Base-by-base conservation (phyloP, 2,113 vertebrate species). In the Pristiophorus japonicus region DNA sequence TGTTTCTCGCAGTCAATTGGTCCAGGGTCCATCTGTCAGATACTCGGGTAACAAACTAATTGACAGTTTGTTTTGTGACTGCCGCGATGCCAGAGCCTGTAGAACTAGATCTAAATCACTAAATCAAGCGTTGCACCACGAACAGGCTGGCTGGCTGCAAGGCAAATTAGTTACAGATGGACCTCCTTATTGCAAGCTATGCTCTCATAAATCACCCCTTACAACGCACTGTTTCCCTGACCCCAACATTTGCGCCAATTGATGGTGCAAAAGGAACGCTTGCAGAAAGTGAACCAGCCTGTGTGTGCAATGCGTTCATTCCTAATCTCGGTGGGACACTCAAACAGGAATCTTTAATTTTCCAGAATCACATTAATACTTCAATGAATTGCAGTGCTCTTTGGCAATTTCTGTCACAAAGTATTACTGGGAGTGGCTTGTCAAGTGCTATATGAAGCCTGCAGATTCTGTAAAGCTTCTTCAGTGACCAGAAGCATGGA, bases 281-380 rank as follows among this genome's bases (percentile, higher is more conserved):
- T 34, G 7, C 34, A 65, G 88, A 65, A 16, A 92, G 62, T 63
- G 88, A 63, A 1, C 65, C 88, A 42, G 88, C 51, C 30, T 88
- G 85, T 55, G 75, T 30, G 51, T 59, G 62, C 30, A 90, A 16
- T 90, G 14, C 14, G 59, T 92, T 92, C 12, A 92, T 63, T 92
- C 34, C 0, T 7, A 63, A 65, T n/a, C n/a, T 38, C 34, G 38
- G 20, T 22, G 59, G 34, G 59, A 20, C 55, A 92, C 30, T 65
- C 87, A 59, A 62, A n/a, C 51, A 34, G 0, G 2, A 65, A 94
- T 12, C 66, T 51, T 51, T 73, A 97, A 96, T 92, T 65, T 96
- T 96, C 97, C 95, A 84, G 94, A 96, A 95, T 96, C 96, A 96
- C 97, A 95, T 96, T 96, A 96, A 96, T 96, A 96, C 95, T 96